These are phyloP conservation scores for Vombatus ursinus DNA, from an alignment of 2,113 vertebrate genomes.

Conservation along the genomic window DNA sequence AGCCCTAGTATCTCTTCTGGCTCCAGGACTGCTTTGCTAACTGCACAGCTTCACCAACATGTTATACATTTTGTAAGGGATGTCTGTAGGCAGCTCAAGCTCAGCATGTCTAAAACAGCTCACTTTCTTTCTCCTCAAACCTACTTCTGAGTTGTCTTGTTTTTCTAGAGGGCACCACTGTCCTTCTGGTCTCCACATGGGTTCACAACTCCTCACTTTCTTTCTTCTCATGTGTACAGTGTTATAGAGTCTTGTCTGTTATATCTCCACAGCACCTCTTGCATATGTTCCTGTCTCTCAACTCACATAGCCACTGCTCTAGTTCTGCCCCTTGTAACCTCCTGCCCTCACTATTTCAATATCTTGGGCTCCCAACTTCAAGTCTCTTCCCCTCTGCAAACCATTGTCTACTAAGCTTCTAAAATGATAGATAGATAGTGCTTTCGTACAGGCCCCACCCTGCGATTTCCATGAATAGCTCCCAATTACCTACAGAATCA, in stretches of 20 bases:
- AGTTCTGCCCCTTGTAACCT: not conserved
- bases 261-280: not conserved
- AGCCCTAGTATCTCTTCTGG: not conserved
- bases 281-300: not conserved
- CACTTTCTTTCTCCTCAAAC: not conserved
- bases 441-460: not conserved
- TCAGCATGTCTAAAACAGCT: not conserved
- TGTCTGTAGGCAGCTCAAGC: not conserved
- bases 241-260: not conserved
- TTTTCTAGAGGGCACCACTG: not conserved
- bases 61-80: not conserved
- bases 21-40: not conserved
- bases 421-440: no score
- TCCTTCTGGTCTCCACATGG: not conserved
- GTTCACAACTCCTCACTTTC: not conserved
- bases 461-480: not conserved
- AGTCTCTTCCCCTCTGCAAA: not conserved
- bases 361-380: not conserved
- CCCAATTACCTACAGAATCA: not conserved
- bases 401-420: not conserved
- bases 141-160: not conserved
- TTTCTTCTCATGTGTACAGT: not conserved
- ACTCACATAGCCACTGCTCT: no score
- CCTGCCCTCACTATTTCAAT: not conserved
- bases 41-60: not conserved